These are phyloP conservation scores for Zoanthus gigantus DNA, from an alignment of 92 coral and sea anemone species.

Conservation along the genomic window DNA sequence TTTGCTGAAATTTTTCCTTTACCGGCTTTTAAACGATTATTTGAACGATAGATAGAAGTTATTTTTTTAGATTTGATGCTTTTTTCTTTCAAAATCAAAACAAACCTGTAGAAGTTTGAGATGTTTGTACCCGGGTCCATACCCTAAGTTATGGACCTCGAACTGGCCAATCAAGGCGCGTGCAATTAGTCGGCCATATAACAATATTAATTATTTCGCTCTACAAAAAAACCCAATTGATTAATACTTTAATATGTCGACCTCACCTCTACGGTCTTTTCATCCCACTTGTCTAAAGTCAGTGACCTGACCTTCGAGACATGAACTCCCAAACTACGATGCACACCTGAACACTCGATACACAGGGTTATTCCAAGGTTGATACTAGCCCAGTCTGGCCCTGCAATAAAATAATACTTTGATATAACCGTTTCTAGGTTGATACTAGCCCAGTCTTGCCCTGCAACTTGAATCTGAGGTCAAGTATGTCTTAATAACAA, in stretches of 20 bases:
- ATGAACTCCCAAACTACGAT: conserved; percentile 97
- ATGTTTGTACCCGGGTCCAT: too few relatives aligned
- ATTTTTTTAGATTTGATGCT: too few relatives aligned
- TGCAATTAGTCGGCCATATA: too few relatives aligned
- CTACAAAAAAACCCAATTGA: not conserved
- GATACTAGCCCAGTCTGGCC: conserved; percentile 99
- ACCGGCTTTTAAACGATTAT: too few relatives aligned
- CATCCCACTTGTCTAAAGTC: conserved; percentile 98
- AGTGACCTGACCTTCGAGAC: conserved; percentile 96
- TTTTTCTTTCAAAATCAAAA: too few relatives aligned
- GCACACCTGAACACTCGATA: conserved; percentile 99
- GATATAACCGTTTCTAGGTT: conserved; percentile 66
- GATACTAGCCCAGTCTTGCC: conserved; percentile 99
- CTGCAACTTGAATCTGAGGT: conserved; percentile 27
- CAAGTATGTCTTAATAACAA: not conserved
- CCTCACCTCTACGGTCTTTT: conserved; percentile 87
- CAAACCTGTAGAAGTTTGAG: too few relatives aligned
- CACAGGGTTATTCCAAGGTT: conserved; percentile 92
- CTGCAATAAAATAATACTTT: conserved; percentile 38
- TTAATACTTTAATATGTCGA: not conserved
- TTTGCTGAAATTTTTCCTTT: too few relatives aligned
- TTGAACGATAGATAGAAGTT: too few relatives aligned
- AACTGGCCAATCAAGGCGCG: too few relatives aligned
- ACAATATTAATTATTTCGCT: not conserved
- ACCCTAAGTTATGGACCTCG: too few relatives aligned